Percentiles rank a stretch among this genome's conserved stretches.
Conservation (phyloP, 2,113 vertebrate species). For the Ptychochromis oligacanthus region DNA sequence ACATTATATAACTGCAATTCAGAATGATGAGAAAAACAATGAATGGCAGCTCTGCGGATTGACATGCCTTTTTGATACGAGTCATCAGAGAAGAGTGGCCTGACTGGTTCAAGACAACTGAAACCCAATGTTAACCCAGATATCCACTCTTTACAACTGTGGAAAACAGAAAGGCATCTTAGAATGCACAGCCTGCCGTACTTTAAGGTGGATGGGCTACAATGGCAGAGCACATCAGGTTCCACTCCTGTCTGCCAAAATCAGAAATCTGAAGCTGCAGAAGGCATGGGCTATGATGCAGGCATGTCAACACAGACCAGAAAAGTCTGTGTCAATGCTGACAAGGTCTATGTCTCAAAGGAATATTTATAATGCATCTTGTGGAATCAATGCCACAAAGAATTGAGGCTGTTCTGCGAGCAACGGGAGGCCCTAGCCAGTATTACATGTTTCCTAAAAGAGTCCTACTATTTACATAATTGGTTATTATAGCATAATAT, state of each 20-base stretch:
- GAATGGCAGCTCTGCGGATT: not conserved
- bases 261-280: conserved; percentile 13
- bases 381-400: not conserved
- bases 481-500: not conserved
- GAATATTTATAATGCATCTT: not conserved
- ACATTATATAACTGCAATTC: not conserved
- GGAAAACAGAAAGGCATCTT: not conserved
- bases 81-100: not conserved
- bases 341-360: not conserved
- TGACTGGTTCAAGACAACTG: not conserved
- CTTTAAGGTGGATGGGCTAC: not conserved
- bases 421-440: no score
- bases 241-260: conserved; percentile 19
- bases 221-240: not conserved
- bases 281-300: conserved; percentile 3
- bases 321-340: not conserved
- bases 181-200: not conserved
- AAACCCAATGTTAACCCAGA: not conserved
- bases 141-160: not conserved
- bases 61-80: not conserved
- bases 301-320: conserved; percentile 6
- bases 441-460: not conserved
- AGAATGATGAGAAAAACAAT: not conserved
- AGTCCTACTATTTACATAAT: not conserved
- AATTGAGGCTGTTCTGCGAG: not conserved